phyloP scores from a whole-genome alignment of 2,113 vertebrate species.

The Donacobius atricapilla region DNA sequence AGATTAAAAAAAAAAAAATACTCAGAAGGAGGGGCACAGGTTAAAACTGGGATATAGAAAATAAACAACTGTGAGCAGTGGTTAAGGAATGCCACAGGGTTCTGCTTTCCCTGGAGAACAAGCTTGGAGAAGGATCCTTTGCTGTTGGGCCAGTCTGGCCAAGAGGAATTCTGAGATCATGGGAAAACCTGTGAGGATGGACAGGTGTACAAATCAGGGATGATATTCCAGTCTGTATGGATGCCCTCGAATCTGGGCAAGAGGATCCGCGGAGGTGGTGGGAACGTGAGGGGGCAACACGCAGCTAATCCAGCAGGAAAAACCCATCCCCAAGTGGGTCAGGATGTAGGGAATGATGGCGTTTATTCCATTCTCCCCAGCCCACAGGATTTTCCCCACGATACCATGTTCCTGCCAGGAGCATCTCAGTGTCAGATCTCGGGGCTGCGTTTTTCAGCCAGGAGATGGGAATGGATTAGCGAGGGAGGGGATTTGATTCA shows the following conservation, averaged over 20 bases:
- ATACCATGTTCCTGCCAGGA: neutral
- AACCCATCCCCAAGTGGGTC: neutral
- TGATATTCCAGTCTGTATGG: neutral
- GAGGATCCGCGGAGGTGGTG: fast-evolving
- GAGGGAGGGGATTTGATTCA: slow-evolving; percentile 78
- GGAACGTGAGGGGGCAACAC: neutral
- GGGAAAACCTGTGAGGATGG: neutral
- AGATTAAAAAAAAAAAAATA: neutral
- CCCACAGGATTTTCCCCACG: neutral
- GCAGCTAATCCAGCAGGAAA: neutral
- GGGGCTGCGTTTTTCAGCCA: slow-evolving; percentile 21
- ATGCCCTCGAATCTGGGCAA: neutral
- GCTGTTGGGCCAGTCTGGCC: neutral
- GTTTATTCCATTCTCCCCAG: neutral
- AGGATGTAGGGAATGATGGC: neutral
- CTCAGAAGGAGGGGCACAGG: neutral
- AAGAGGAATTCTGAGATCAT: neutral
- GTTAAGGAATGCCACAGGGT: neutral
- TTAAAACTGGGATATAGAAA: neutral
- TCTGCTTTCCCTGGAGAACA: neutral
- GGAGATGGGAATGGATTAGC: slow-evolving; percentile 70
- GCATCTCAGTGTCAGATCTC: neutral
- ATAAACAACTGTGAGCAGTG: fast-evolving
- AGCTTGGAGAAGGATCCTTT: neutral
- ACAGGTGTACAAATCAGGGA: neutral